Base-by-base conservation (phyloP, 2,888 invertebrate genomes). In the Galeruca laticollis region DNA sequence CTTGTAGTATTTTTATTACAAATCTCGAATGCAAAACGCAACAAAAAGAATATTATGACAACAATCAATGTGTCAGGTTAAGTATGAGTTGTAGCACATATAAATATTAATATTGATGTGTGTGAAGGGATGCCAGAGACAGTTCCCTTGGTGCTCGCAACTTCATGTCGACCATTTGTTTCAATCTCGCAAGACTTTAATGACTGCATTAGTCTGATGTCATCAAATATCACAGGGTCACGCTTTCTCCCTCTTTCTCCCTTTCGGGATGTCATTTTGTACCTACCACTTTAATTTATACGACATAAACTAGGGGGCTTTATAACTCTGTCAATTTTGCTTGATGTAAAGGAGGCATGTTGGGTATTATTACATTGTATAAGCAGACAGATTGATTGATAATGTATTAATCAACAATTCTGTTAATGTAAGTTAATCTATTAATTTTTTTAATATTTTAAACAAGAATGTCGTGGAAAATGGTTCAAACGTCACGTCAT, bases 101-200 rank as follows among this genome's bases (percentile, higher is more conserved):
- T 64, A 69, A 67, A 70, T 70, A 72, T 72, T 72, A 83, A 85
- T 84, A 84, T 84, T 85, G 84, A 85, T 72, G 72, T 84, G 85
- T 87, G 87, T 86, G 87, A 87, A 87, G 85, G 85, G 86, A 86
- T 85, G 83, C 82, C 78, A 76, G 78, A 77, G 83, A 83, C 81
- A 79, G 85, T 86, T 87, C 87, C 86, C 87, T 84, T 73, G 79
- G 77, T 76, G 77, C 76, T 79, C 76, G 78, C 79, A 78, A 79
- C 79, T 79, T 79, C 76, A 78, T 76, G 77, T 72, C 79, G 80
- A 80, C 84, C 86, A 87, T 87, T 87, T 87, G 85, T 87, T 86
- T 87, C 87, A 87, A 87, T 87, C 86, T 86, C 85, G 84, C 82
- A 82, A 76, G 80, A 80, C 81, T 79, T 78, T 81, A 81, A 81